Evolutionary conservation across 2,797 vertebrate genomes (phyloP), one percentile per base, ranked within the genome.

Genomic region (Pipistrellus pygmaeus): DNA sequence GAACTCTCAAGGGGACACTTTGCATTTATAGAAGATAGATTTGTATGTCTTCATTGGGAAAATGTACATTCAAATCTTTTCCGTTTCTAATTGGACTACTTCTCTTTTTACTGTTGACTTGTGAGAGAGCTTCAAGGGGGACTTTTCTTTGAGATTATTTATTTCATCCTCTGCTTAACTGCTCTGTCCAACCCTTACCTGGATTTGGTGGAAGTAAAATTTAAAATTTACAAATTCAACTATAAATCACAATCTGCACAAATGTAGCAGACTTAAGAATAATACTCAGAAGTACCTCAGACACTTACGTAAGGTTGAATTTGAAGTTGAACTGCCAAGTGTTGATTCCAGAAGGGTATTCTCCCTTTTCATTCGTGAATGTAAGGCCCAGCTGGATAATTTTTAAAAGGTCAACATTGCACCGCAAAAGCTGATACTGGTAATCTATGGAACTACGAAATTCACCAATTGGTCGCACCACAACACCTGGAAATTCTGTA

Each of bases 321-420:
- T 99, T 99, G 98, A 99, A 99, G 98, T 99, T 99, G 96, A 99
- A 99, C 98, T 99, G 99, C 99, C 99, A 99, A 4, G 99, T 99
- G 27, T 99, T 99, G 53, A 99, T 99, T 92, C 99, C 99, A 0
- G 98, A 98, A 14, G 99, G 99, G 96, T 99, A 99, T 87, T 99
- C 99, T 21, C 99, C 99, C 10, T 99, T 99, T 96, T 99, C 99
- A 9, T 99, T 99, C 97, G 99, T 99, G 98, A 99, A 99, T 0
- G 99, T 99, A 71, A 99, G 98, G 18, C 99, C 99, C 11, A 99
- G 98, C 98, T 99, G 99, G 98, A 99, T 99, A 90, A 99, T 99
- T 97, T 99, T 99, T 85, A 99, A 98, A 57, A 99, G 98, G 97
- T 99, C 99, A 18, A 99, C 99, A 15, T 99, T 99, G 86, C 99